phyloP scores from a whole-genome alignment of 2,113 vertebrate genomes.

The Pica pica region DNA sequence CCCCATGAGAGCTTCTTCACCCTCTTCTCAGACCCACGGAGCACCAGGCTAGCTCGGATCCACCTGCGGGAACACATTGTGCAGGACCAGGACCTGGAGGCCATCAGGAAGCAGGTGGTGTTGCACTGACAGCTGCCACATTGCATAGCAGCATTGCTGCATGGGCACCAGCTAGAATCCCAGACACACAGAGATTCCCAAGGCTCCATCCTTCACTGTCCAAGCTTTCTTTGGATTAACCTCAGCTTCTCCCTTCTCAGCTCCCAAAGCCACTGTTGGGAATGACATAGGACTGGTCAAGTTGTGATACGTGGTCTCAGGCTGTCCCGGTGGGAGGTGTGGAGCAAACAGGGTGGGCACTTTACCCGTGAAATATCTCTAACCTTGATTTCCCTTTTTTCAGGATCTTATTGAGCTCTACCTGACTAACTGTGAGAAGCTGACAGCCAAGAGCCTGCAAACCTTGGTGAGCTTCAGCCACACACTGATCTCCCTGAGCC shows the following conservation, averaged over 20 bases:
- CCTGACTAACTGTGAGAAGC: constrained; percentile 90
- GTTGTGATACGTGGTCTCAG: neutral
- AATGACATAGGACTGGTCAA: neutral
- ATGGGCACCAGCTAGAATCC: neutral
- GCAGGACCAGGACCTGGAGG: constrained; percentile 91
- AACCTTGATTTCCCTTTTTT: neutral
- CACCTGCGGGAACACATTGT: constrained; percentile 90
- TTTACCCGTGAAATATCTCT: neutral
- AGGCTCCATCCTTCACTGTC: neutral
- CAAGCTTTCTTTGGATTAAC: neutral
- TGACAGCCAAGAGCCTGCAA: constrained; percentile 90
- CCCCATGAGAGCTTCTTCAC: constrained; percentile 93
- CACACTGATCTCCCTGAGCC: constrained; percentile 89
- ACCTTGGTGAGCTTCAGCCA: constrained; percentile 86
- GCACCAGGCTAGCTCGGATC: constrained; percentile 89
- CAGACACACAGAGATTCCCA: neutral
- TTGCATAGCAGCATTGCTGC: neutral
- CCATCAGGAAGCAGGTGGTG: constrained; percentile 90
- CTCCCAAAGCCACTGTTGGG: neutral
- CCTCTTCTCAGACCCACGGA: constrained; percentile 91
- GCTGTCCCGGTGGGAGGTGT: neutral
- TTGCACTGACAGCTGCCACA: neutral
- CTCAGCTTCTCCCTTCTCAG: neutral
- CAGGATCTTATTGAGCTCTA: constrained; percentile 95
- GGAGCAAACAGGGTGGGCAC: neutral